These are phyloP conservation scores for Pammene fasciana DNA, from an alignment of 2,888 invertebrate species.

Conservation along the genomic window DNA sequence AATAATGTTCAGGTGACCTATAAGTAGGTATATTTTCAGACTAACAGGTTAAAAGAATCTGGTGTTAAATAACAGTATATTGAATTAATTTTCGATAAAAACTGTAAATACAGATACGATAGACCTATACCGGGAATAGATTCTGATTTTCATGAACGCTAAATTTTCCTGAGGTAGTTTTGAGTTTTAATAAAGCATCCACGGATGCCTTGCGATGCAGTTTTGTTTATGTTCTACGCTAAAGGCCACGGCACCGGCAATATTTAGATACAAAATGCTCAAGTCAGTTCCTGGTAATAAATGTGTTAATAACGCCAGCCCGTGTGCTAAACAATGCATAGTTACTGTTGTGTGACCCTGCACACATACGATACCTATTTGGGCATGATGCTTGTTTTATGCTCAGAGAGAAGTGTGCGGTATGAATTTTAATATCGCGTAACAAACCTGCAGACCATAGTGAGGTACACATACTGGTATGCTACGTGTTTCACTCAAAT, in stretches of 20 bases:
- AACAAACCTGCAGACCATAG: neutral
- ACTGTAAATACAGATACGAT: too few species aligned
- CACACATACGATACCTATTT: conserved; percentile 31
- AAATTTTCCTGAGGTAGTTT: too few species aligned
- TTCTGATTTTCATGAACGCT: too few species aligned
- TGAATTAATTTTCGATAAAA: too few species aligned
- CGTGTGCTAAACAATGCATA: conserved; percentile 34
- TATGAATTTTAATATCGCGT: conserved; percentile 34
- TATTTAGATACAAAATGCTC: neutral
- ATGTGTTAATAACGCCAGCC: conserved; percentile 19
- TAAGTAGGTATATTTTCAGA: too few species aligned
- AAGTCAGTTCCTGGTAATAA: conserved; percentile 35
- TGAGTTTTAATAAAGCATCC: neutral
- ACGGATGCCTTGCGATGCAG: neutral
- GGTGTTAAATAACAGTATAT: too few species aligned
- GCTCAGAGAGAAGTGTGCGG: conserved; percentile 23
- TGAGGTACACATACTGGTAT: too few species aligned
- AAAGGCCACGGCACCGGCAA: neutral
- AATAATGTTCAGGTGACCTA: too few species aligned
- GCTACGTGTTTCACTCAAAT: too few species aligned
- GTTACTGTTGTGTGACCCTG: conserved; percentile 34
- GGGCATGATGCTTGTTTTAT: conserved; percentile 33
- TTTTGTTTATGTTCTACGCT: neutral
- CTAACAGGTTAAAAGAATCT: too few species aligned
- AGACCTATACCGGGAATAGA: too few species aligned